These are phyloP conservation scores for Pollenia amentaria DNA, from an alignment of 2,888 invertebrate species.

Conservation along the genomic window DNA sequence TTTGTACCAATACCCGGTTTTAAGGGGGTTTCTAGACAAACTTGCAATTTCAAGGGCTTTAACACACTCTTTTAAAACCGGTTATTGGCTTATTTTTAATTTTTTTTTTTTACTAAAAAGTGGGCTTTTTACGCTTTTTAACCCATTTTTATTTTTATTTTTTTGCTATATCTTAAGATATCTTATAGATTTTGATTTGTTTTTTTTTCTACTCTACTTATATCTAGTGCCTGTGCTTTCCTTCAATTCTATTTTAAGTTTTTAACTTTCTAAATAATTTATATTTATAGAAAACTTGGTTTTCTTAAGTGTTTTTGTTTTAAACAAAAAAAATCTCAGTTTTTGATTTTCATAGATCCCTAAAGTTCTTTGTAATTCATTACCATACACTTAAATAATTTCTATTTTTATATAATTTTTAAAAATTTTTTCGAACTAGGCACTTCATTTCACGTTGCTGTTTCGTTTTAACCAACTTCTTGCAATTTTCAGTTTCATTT, in stretches of 20 bases:
- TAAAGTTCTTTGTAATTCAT: conserved; percentile 49
- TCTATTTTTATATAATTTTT: conserved; percentile 31
- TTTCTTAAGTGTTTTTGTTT: conserved; percentile 57
- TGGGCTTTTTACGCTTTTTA: conserved; percentile 12
- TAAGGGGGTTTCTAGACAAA: too few species aligned
- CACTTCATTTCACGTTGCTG: conserved; percentile 68
- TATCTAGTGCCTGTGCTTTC: conserved; percentile 68
- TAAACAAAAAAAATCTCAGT: conserved; percentile 32
- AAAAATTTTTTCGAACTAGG: conserved; percentile 63
- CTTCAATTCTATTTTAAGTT: conserved; percentile 16
- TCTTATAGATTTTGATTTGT: conserved; percentile 11
- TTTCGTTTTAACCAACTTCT: conserved; percentile 51
- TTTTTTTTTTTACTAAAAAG: not conserved
- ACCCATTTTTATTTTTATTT: conserved; percentile 18
- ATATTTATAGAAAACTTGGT: conserved; percentile 68
- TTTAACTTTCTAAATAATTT: conserved; percentile 17
- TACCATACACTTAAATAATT: conserved; percentile 19
- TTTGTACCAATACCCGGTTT: too few species aligned
- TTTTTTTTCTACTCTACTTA: too few species aligned
- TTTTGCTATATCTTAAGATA: conserved; percentile 49
- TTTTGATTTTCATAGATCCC: conserved; percentile 55
- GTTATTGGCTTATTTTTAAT: not conserved
- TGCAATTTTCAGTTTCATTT: conserved; percentile 10
- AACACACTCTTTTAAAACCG: too few species aligned
- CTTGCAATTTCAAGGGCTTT: too few species aligned